Percentiles rank a stretch among this genome's conserved stretches.
Evolutionary conservation across 2,797 vertebrate genomes (phyloP).

Genomic region (Botia kubotai): DNA sequence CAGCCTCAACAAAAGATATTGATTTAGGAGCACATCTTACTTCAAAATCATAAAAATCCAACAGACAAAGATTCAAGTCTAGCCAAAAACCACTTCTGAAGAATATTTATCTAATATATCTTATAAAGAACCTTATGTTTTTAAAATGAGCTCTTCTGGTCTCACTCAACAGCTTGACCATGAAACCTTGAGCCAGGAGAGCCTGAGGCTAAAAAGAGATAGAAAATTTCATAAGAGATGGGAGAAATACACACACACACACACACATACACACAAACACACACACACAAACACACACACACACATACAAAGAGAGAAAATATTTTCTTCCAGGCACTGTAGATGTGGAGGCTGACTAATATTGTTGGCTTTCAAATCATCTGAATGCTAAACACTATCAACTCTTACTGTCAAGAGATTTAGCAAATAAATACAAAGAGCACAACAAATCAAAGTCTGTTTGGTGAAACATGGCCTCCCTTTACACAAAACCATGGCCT

Average conservation of each 20-base stretch:
- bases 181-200: conserved; percentile 9
- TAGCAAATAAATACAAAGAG: conserved; percentile 42
- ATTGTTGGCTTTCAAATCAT: conserved; percentile 17
- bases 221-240: neutral
- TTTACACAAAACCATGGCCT: neutral
- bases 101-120: neutral
- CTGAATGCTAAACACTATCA: conserved; percentile 46
- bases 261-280: neutral
- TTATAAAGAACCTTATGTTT: conserved; percentile 2
- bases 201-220: conserved; percentile 14
- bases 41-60: neutral
- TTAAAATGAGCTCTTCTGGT: conserved; percentile 6
- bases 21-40: neutral
- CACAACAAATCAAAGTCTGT: conserved; percentile 46
- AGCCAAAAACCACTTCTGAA: neutral
- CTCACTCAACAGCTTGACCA: conserved; percentile 5
- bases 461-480: conserved; percentile 32
- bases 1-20: neutral
- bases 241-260: neutral
- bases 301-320: neutral
- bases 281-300: neutral
- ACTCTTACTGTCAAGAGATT: conserved; percentile 11
- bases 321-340: neutral
- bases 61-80: neutral
- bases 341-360: neutral